Evolutionary conservation across 2,113 vertebrate genomes (phyloP), one percentile per base, ranked within the genome.

Genomic region (Diglossa brunneiventris): DNA sequence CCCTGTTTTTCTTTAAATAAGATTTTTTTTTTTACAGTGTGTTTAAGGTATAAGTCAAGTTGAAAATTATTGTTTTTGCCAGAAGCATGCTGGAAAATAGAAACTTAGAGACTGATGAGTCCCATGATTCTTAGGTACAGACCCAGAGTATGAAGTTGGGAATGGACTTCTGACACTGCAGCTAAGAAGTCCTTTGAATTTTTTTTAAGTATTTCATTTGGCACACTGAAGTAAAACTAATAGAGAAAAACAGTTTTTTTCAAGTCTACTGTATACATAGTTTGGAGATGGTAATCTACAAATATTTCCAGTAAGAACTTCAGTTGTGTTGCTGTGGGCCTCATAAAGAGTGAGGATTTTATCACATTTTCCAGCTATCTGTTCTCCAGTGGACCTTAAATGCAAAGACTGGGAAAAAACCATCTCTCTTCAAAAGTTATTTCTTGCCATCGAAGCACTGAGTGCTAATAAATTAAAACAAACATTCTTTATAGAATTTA

Each of bases 291-390:
- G 49, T 24, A 64, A 93, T 81, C 68, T 83, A 78, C 72, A 84
- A 90, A 75, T 87, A 94, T 69, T 87, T 90, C 37, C 76, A 92
- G 23, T 68, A 42, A 77, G 90, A 67, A 5, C 11, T 77, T 83
- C 20, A 61, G 64, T 91, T 93, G 26, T 64, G 21, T 81, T 72
- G 61, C 62, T 90, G 78, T 87, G 56, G 44, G 61, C 55, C 64
- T 72, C 90, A 46, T 86, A 83, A 96, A 92, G 90, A 72, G 61
- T 61, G 80, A 84, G 61, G 83, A 79, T 56, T 94, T 96, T 49
- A 83, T 39, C 50, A 2, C 47, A n/a, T 89, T 90, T 95, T 88
- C 76, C 68, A 93, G 19, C 23, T 93, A 24, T 92, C 53, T 93
- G 44, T 63, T 91, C 76, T 83, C 68, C 53, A 87, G 49, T 64